Evolutionary conservation across 2,797 vertebrate species (phyloP).

Genomic region (Dicrostonyx torquatus): DNA sequence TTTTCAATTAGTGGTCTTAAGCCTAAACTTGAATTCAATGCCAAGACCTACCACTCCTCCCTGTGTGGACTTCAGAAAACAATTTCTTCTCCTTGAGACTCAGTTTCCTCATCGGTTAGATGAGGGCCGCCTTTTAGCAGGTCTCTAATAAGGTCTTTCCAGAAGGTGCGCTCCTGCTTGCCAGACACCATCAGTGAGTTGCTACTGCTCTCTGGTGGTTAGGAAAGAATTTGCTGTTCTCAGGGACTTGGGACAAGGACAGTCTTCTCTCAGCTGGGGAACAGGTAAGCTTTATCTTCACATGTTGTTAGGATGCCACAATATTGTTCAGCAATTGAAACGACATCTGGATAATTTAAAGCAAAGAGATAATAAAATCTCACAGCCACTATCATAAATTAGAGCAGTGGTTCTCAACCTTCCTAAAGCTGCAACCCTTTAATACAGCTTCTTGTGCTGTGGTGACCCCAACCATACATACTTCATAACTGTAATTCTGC

Average conservation of each 20-base stretch:
- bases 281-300: background rate
- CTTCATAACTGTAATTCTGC: background rate
- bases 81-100: background rate
- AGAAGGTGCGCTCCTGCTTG: rapidly evolving
- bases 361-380: slow-evolving; percentile 14
- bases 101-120: slow-evolving; percentile 52
- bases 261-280: background rate
- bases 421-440: background rate
- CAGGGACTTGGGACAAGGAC: background rate
- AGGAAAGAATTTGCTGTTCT: rapidly evolving
- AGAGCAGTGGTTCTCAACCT: background rate
- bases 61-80: background rate
- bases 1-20: background rate
- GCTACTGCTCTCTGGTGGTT: slow-evolving; percentile 84
- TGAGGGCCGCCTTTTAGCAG: background rate
- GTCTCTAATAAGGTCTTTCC: background rate
- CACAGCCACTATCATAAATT: background rate
- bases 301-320: background rate
- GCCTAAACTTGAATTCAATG: background rate
- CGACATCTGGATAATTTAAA: background rate
- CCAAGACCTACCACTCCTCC: background rate
- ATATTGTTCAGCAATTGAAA: background rate
- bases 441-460: background rate
- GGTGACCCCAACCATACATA: background rate
- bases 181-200: slow-evolving; percentile 64